Base-by-base conservation (phyloP, 35 echinoderm and acorn worm species). In the Lytechinus variegatus region DNA sequence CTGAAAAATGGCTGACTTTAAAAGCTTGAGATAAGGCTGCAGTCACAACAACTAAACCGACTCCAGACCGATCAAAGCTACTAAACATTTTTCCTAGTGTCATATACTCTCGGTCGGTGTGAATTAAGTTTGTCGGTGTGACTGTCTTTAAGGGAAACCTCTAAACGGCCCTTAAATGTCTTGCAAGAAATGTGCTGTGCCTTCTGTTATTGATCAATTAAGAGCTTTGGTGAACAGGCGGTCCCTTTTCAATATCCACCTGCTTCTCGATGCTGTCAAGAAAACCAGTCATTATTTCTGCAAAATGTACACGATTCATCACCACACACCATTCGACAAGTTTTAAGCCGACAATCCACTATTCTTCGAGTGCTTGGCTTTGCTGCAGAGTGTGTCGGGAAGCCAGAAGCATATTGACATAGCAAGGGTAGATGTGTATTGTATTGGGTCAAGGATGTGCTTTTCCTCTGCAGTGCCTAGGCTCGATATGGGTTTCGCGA, bases 381-480 rank as follows among this genome's bases (percentile, higher is more conserved):
- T 24, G 66, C 66, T 79, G 4, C 14, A 79, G 66, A 79, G 66
- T 79, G 66, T 79, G 66, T 79, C 66, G 19, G 66, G 16, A 79
- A 79, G 66, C 66, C 16, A 79, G 66, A 24, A 79, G 66, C 12
- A 79, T 79, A 19, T 79, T 79, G 19, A 24, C 66, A 79, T 19
- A 79, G 21, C 66, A 79, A 19, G 19, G 14, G 66, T 10, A 24
- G 66, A 79, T 79, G 19, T 79, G 66, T 79, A n/a, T 79, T 79
- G 66, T 79, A 79, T 19, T 79, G 66, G 66, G 66, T 79, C 66
- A 79, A 79, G 66, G 66, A 79, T 79, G 66, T 79, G n/a, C 66
- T 79, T 79, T 79, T 24, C 66, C 66, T 5, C 21, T 79, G n/a
- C 19, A 79, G 66, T 24, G 66, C 19, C n/a, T 8, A 24, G 66